Percentiles rank a stretch among this genome's conserved stretches.
Evolutionary conservation across 2,888 invertebrate genomes (phyloP).

Genomic region (Caenorhabditis plicata): DNA sequence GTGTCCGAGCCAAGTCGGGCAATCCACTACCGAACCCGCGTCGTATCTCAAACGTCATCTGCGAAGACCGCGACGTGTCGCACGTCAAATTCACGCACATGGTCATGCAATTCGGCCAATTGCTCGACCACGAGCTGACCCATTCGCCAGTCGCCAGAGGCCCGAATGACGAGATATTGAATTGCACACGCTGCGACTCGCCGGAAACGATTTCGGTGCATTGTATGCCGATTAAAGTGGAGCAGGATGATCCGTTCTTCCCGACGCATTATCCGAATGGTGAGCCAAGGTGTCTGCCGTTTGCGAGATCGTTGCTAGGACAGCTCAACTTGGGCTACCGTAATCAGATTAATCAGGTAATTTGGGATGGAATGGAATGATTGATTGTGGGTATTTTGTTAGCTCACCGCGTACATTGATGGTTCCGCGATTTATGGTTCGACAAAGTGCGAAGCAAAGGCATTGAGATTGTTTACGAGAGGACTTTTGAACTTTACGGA

Average conservation of each 20-base stretch:
- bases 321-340: constrained; percentile 76
- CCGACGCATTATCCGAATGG: constrained; percentile 80
- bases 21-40: constrained; percentile 59
- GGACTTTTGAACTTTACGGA: constrained; percentile 65
- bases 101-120: constrained; percentile 90
- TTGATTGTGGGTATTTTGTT: too few species aligned
- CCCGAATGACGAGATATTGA: constrained; percentile 63
- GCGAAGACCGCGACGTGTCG: constrained; percentile 53
- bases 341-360: constrained; percentile 53
- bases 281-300: constrained; percentile 86
- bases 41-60: constrained; percentile 61
- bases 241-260: constrained; percentile 84
- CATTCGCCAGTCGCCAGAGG: constrained; percentile 63
- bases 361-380: too few species aligned
- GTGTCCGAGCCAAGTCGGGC: constrained; percentile 49
- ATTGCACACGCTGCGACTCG: constrained; percentile 77
- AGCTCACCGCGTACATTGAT: constrained; percentile 82
- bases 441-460: constrained; percentile 79
- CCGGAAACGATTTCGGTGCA: constrained; percentile 86
- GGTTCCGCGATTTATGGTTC: constrained; percentile 85
- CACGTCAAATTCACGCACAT: constrained; percentile 65
- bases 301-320: constrained; percentile 89
- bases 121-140: constrained; percentile 79
- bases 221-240: constrained; percentile 89
- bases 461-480: constrained; percentile 76